Percentiles rank a stretch among this genome's conserved stretches.
Conservation (phyloP, 37 sponge, comb jelly and placozoan species). For the Bolinopsis microptera region DNA sequence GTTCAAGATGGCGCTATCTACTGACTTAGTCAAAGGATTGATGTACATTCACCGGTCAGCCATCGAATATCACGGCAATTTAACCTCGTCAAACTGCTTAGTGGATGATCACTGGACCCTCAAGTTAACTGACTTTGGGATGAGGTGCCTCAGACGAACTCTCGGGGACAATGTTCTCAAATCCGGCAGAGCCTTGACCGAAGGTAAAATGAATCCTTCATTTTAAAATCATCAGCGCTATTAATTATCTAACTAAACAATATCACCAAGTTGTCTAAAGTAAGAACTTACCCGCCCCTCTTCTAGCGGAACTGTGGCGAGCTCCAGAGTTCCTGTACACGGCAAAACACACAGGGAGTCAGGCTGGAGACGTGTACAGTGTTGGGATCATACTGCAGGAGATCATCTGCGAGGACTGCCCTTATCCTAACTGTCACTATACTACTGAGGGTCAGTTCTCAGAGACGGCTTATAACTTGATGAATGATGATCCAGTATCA, state of each 20-base stretch:
- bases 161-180: neutral
- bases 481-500: too few relatives aligned
- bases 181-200: neutral
- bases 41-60: constrained; percentile 22
- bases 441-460: neutral
- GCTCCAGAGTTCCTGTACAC: constrained; percentile 31
- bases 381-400: constrained; percentile 19
- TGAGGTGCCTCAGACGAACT: neutral
- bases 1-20: constrained; percentile 18
- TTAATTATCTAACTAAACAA: neutral
- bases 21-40: neutral
- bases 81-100: constrained; percentile 26
- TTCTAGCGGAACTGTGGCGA: constrained; percentile 19
- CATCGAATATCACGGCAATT: constrained; percentile 2
- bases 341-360: constrained; percentile 18
- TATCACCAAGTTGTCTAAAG: too few relatives aligned
- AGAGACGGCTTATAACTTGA: too few relatives aligned
- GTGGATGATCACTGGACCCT: constrained; percentile 8
- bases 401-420: constrained; percentile 23
- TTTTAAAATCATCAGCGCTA: neutral
- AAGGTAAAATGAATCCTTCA: too few relatives aligned
- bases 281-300: too few relatives aligned
- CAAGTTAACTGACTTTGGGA: constrained; percentile 2
- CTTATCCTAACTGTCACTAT: constrained; percentile 19
- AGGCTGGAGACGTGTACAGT: constrained; percentile 36